These are phyloP conservation scores for Cheilosia vulpina DNA, from an alignment of 2,888 invertebrate species.

Conservation along the genomic window DNA sequence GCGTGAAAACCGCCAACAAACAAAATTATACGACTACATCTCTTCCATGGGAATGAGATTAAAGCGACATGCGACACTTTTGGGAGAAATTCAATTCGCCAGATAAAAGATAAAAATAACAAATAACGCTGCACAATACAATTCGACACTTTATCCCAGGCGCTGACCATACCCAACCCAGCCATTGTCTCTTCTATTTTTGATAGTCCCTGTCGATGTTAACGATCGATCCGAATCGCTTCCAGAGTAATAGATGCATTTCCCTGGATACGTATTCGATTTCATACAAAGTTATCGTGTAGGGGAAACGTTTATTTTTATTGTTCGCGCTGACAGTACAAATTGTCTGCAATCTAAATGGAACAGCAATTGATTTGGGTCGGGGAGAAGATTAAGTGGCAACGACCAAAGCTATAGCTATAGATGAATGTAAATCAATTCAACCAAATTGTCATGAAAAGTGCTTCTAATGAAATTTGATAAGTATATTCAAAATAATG, in stretches of 20 bases:
- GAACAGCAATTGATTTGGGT: constrained; percentile 32
- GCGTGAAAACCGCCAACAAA: constrained; percentile 10
- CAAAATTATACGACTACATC: background rate
- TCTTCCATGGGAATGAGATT: constrained; percentile 16
- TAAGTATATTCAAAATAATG: background rate
- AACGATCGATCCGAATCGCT: constrained; percentile 41
- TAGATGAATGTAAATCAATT: background rate
- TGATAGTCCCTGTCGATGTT: constrained; percentile 14
- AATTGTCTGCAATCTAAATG: constrained; percentile 40
- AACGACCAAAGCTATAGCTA: background rate
- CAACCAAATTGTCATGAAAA: background rate
- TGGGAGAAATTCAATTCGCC: constrained; percentile 34
- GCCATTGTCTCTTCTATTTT: constrained; percentile 12
- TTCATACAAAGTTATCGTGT: constrained; percentile 45
- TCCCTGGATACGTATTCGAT: constrained; percentile 34
- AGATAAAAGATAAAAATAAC: constrained; percentile 23
- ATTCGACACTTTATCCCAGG: background rate
- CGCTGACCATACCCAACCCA: background rate
- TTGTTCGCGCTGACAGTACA: constrained; percentile 39
- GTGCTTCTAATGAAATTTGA: background rate
- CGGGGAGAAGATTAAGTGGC: constrained; percentile 6
- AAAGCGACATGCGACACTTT: constrained; percentile 9
- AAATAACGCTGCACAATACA: background rate
- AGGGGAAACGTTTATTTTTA: constrained; percentile 32
- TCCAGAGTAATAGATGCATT: constrained; percentile 41